A percentile compares a stretch with the other conserved stretches of the same genome.
These are phyloP conservation scores for Polyergus mexicanus DNA, from an alignment of 1,140 invertebrate genomes.

Conservation along the genomic window DNA sequence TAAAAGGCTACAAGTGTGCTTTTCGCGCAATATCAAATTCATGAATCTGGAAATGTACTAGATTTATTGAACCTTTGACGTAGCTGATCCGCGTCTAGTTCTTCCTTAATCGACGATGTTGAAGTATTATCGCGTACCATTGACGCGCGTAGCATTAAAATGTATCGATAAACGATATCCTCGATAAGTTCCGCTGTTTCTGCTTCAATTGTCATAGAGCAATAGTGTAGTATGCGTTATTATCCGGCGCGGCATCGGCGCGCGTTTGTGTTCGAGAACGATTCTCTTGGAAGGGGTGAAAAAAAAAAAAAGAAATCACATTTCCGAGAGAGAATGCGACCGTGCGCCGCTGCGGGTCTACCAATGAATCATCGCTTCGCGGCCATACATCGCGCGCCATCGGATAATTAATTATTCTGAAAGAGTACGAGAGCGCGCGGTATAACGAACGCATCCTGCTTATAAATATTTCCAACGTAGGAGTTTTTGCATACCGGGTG, in stretches of 20 bases:
- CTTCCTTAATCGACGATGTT: conserved; percentile 31
- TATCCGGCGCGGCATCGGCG: conserved; percentile 22
- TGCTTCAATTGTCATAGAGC: conserved; percentile 19
- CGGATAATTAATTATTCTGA: conserved; percentile 64
- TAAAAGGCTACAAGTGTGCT: no score
- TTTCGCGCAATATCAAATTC: no score
- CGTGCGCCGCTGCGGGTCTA: neutral
- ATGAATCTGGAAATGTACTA: no score
- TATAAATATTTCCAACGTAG: conserved; percentile 59
- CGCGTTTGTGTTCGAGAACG: conserved; percentile 5
- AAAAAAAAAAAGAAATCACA: neutral
- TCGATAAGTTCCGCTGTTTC: conserved; percentile 62
- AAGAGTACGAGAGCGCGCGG: conserved; percentile 31
- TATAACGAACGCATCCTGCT: conserved; percentile 57
- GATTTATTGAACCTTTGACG: no score
- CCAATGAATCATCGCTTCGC: conserved; percentile 53
- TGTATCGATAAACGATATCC: conserved; percentile 72
- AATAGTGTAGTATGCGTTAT: conserved; percentile 43
- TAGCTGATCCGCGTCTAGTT: no score
- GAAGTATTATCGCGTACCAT: conserved; percentile 45
- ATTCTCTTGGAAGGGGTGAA: neutral
- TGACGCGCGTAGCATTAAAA: conserved; percentile 54
- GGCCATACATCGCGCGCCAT: conserved; percentile 53
- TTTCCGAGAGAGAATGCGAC: neutral
- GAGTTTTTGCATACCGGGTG: conserved; percentile 46